phyloP scores from a whole-genome alignment of 2,888 invertebrate species.

The Erynnis tages region DNA sequence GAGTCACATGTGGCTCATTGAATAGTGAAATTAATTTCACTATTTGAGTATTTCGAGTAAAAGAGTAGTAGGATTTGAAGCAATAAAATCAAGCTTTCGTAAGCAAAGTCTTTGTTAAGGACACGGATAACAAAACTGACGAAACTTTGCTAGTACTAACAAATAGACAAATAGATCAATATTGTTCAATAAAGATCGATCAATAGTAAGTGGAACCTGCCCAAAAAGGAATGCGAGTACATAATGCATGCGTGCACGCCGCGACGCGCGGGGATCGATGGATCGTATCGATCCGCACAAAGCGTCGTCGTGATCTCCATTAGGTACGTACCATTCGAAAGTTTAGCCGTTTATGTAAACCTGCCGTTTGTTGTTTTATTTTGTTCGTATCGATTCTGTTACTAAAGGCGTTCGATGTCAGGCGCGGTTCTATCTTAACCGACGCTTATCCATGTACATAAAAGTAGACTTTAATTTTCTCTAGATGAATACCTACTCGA shows the following conservation, averaged over 20 bases:
- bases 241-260: conserved; percentile 73
- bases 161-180: neutral
- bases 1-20: too few relatives aligned
- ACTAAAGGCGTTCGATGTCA: conserved; percentile 9
- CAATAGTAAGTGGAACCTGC: conserved; percentile 38
- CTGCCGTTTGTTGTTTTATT: conserved; percentile 48
- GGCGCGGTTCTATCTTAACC: conserved; percentile 1
- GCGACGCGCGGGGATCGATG: conserved; percentile 70
- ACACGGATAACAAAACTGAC: neutral
- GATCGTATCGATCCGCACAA: conserved; percentile 74
- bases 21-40: too few relatives aligned
- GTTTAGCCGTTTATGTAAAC: conserved; percentile 65
- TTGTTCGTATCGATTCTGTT: conserved; percentile 22
- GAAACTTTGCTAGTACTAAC: too few relatives aligned
- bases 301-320: conserved; percentile 77
- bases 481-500: too few relatives aligned
- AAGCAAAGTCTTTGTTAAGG: too few relatives aligned
- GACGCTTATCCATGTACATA: conserved; percentile 17
- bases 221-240: conserved; percentile 57
- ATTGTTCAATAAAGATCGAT: neutral
- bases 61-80: too few relatives aligned
- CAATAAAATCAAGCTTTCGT: too few relatives aligned
- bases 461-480: too few relatives aligned
- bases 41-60: too few relatives aligned
- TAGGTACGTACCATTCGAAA: conserved; percentile 64